Conservation (phyloP, 2,113 vertebrate genomes). For the Andinoacara biseriatus region DNA sequence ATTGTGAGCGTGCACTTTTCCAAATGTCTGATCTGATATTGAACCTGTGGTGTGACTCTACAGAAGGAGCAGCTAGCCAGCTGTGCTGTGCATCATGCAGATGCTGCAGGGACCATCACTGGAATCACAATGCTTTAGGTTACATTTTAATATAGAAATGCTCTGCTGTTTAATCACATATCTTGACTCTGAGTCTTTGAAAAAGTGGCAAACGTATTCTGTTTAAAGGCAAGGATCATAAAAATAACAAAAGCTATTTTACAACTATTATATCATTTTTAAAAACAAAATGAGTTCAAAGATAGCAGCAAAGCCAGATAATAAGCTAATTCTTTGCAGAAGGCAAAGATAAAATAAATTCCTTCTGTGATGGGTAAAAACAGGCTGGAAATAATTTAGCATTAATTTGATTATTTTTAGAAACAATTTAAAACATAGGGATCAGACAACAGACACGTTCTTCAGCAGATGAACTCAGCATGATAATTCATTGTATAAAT, state of each 20-base stretch:
- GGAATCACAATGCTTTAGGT: neutral
- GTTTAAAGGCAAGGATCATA: neutral
- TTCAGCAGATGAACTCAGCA: neutral
- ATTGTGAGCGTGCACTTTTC: slow-evolving; percentile 30
- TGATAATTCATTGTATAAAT: neutral
- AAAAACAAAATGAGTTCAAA: neutral
- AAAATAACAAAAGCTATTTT: neutral
- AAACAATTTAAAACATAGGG: neutral
- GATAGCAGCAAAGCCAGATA: neutral
- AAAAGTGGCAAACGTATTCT: neutral
- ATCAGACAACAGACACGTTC: neutral
- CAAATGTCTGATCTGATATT: slow-evolving; percentile 32
- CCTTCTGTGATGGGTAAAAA: neutral
- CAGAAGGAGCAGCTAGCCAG: slow-evolving; percentile 7
- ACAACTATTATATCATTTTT: neutral
- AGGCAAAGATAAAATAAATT: neutral
- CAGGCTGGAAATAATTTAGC: neutral
- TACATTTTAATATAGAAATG: neutral
- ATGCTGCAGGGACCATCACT: neutral
- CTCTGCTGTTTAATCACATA: neutral
- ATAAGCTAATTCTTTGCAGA: neutral
- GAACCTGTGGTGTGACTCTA: neutral
- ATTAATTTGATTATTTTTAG: neutral
- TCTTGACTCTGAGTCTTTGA: neutral
- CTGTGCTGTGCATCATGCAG: neutral